Base-by-base conservation (phyloP, 2,113 vertebrate species). In the Corynorhinus townsendii region DNA sequence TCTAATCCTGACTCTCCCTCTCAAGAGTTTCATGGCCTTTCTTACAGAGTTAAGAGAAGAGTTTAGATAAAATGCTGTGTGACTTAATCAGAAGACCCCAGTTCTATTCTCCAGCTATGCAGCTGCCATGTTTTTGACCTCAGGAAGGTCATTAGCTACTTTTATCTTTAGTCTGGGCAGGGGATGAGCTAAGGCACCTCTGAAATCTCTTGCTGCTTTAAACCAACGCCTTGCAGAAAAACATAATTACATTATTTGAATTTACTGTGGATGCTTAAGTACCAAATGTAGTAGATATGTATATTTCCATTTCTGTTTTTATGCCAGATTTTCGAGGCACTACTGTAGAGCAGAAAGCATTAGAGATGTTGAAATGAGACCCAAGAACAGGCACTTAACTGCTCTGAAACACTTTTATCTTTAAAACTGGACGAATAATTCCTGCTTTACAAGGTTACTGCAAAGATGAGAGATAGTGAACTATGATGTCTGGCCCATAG, bases 341-440 rank as follows among this genome's bases (percentile, higher is more conserved):
- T 14, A 35, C 47, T 20, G 19, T 38, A 14, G 6, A 80, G 79
- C 38, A 69, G 68, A 56, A 90, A 71, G 16, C 35, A 4, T 43
- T 73, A 54, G 43, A 62, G 52, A 40, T 86, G 71, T 72, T 91
- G 73, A 81, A 66, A 40, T 24, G 72, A 93, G 72, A 94, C 33
- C 26, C 30, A 30, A 62, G 69, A 47, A 59, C 19, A 30, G 35
- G 47, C 17, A 71, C 77, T 95, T 84, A 62, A 22, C 22, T 11
- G 43, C 33, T 73, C 77, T 62, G 68, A 92, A 89, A 91, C 45
- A 3, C 40, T 95, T 84, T 87, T 94, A 81, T 94, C 91, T 95
- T 77, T 91, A 33, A 84, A 81, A 33, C 47, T 30, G 68, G 59
- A 33, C n/a, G 38, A n/a, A 83, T 77, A 28, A 68, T 68, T 77